Percentiles rank a stretch among this genome's conserved stretches.
Conservation (phyloP, 1,140 invertebrate species). For the Procambarus clarkii region DNA sequence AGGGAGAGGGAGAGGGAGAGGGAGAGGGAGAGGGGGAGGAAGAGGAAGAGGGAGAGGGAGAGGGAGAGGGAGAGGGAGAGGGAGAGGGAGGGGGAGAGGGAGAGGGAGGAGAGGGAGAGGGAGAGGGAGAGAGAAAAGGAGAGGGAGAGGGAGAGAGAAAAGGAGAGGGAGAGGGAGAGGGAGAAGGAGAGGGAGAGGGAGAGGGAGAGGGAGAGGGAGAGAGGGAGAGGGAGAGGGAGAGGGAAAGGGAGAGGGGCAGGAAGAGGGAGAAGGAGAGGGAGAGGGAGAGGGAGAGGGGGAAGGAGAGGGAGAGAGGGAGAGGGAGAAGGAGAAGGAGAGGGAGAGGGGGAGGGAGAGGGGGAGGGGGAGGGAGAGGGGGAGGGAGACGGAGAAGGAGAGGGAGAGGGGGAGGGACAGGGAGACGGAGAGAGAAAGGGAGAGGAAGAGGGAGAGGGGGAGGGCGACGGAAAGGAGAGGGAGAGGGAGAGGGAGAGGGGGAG, state of each 20-base stretch:
- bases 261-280: too few relatives aligned
- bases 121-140: background rate
- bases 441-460: too few relatives aligned
- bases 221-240: background rate
- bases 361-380: background rate
- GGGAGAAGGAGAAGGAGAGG: background rate
- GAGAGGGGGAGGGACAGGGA: background rate
- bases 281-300: background rate
- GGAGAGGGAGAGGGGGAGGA: background rate
- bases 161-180: background rate
- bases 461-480: background rate
- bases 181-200: background rate
- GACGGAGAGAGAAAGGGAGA: background rate
- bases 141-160: background rate
- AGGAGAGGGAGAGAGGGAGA: background rate
- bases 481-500: background rate
- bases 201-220: background rate
- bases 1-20: background rate
- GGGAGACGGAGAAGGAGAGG: background rate
- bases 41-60: background rate
- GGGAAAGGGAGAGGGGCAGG: too few relatives aligned
- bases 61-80: background rate
- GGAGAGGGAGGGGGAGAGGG: background rate
- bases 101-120: background rate
- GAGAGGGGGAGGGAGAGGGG: background rate